Evolutionary conservation across 2,888 invertebrate species (phyloP), one percentile per base, ranked within the genome.

Genomic region (Orthosia gracilis): DNA sequence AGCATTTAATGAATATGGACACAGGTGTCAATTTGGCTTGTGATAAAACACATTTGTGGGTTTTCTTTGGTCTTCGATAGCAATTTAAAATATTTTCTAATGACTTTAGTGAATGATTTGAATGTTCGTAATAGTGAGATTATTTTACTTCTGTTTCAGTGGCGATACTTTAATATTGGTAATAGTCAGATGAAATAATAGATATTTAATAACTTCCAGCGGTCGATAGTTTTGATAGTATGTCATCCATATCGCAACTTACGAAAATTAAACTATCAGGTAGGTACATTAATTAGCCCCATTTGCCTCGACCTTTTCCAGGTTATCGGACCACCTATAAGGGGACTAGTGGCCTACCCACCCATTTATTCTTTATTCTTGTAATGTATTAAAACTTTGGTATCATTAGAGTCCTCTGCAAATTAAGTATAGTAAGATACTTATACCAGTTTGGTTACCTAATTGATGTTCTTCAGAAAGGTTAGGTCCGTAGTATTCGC

Each of bases 11-110:
- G 0, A 0, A 0, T 9, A 31, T 66, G 13, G 3, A 0, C 2
- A 23, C n/a, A 75, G 17, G 26, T 55, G 23, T 66, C 62, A 75
- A 63, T 55, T 79, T 54, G 2, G 23, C 40, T 66, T 31, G 15
- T 11, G 3, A 13, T 26, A 4, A 7, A 23, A 47, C n/a, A 9
- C 23, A 0, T 12, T 26, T 54, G 55, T 52, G 21, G 1, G 4
- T 57, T 18, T n/a, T 50, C 15, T 47, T 23, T 58, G 9, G 26
- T 55, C 15, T 79, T 31, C n/a, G 23, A 52, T 62, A 45, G 45
- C n/a, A 73, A 55, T 67, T 63, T 31, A 17, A 57, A 50, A 57
- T 12, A 57, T 31, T 45, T 68, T 52, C 4, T 57, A 45, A 54
- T 66, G 47, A 58, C 13, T n/a, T 21, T 15, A 17, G n/a, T 63